Percentiles rank a stretch among this genome's conserved stretches.
Evolutionary conservation across 2,797 vertebrate genomes (phyloP).

Genomic region (Sarcophilus harrisii): DNA sequence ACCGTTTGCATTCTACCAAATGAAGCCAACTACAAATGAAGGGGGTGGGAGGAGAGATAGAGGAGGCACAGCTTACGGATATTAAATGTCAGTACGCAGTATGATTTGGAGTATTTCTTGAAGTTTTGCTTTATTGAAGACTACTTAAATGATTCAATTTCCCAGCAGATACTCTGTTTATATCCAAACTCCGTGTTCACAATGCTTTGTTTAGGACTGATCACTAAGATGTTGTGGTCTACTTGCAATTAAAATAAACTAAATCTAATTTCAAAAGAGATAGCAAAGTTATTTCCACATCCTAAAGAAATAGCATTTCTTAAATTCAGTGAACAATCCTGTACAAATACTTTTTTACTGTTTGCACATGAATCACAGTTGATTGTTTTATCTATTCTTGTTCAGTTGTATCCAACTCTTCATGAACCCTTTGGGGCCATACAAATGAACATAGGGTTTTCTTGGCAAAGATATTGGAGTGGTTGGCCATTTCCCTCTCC

Average conservation of each 20-base stretch:
- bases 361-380: background rate
- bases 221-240: background rate
- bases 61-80: background rate
- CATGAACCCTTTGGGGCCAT: background rate
- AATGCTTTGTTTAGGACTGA: background rate
- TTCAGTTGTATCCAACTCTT: background rate
- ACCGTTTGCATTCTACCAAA: background rate
- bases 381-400: background rate
- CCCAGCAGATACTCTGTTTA: background rate
- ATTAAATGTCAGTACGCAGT: fast-evolving
- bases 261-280: background rate
- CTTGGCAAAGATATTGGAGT: background rate
- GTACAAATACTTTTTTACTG: background rate
- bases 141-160: background rate
- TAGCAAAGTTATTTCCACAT: background rate
- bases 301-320: background rate
- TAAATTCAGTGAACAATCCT: background rate
- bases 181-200: background rate
- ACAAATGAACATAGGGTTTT: background rate
- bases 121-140: background rate
- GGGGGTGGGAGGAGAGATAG: background rate
- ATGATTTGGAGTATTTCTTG: background rate
- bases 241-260: background rate
- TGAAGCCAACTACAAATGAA: background rate
- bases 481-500: background rate